A percentile compares a stretch with the other conserved stretches of the same genome.
Conservation (phyloP, 2,888 invertebrate species). For the Conomelus anceps region DNA sequence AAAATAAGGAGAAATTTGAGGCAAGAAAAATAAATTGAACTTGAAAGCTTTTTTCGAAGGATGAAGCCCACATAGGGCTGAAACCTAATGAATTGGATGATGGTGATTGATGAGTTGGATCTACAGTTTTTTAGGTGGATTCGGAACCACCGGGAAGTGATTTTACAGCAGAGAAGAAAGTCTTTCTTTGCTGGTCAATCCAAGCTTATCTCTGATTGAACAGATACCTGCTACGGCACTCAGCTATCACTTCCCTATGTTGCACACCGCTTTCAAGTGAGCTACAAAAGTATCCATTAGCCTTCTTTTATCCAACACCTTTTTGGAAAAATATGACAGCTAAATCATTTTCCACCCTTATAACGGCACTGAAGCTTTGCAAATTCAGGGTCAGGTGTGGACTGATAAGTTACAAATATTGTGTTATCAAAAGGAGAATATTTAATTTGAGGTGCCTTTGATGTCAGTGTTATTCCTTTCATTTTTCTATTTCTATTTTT, state of each 20-base stretch:
- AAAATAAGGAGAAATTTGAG: too few species aligned
- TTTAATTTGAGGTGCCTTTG: not conserved
- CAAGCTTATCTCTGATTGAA: too few species aligned
- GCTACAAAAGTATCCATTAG: not conserved
- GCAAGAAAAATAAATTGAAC: too few species aligned
- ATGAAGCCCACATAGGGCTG: too few species aligned
- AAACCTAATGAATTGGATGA: too few species aligned
- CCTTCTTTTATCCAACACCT: not conserved
- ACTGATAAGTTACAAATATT: not conserved
- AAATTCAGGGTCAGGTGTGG: not conserved
- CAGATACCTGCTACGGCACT: too few species aligned
- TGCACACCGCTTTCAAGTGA: not conserved
- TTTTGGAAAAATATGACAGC: not conserved
- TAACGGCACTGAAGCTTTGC: not conserved
- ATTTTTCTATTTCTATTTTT: not conserved
- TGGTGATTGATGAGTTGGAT: too few species aligned
- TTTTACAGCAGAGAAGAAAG: too few species aligned
- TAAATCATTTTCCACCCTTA: not conserved
- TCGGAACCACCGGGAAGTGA: too few species aligned
- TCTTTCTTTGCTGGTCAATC: too few species aligned
- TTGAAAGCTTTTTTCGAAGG: too few species aligned
- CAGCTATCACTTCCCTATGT: not conserved
- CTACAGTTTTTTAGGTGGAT: too few species aligned
- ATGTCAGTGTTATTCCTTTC: not conserved
- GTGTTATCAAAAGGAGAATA: not conserved